A percentile compares a stretch with the other conserved stretches of the same genome.
These are phyloP conservation scores for Lerema accius DNA, from an alignment of 1,140 invertebrate genomes.

Conservation along the genomic window DNA sequence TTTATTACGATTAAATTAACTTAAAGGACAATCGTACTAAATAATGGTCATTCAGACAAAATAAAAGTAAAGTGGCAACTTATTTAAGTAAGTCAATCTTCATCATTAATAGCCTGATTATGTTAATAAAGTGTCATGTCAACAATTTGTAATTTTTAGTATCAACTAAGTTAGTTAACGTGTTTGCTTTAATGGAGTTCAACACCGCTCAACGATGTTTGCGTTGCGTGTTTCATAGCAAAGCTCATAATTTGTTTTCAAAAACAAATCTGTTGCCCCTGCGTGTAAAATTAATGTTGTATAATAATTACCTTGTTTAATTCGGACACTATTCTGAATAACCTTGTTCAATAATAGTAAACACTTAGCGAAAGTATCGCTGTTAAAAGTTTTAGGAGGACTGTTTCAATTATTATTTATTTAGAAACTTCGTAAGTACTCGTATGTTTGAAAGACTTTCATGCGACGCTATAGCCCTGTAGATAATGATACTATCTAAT, in stretches of 20 bases:
- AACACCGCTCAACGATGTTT: constrained; percentile 27
- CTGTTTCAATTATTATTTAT: no score
- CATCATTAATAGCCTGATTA: no score
- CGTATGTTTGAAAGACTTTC: no score
- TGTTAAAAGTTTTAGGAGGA: neutral
- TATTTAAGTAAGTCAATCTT: no score
- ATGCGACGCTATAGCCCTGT: no score
- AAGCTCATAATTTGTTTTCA: constrained; percentile 28
- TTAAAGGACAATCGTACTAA: no score
- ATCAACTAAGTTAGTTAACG: constrained; percentile 4
- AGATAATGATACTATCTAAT: no score
- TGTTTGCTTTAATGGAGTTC: constrained; percentile 22
- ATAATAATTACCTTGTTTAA: constrained; percentile 21
- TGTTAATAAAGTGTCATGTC: constrained; percentile 3
- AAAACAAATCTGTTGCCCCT: constrained; percentile 25
- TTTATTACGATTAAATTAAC: no score
- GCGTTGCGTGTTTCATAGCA: constrained; percentile 26
- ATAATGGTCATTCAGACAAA: no score
- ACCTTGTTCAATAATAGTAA: constrained; percentile 5
- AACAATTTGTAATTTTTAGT: constrained; percentile 22
- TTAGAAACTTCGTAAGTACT: no score
- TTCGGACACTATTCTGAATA: constrained; percentile 14
- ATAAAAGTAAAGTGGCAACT: no score
- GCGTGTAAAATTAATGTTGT: constrained; percentile 27
- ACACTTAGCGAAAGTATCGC: neutral